Evolutionary conservation across 2,888 invertebrate genomes (phyloP), one percentile per base, ranked within the genome.

Genomic region (Allolobophora icterica): DNA sequence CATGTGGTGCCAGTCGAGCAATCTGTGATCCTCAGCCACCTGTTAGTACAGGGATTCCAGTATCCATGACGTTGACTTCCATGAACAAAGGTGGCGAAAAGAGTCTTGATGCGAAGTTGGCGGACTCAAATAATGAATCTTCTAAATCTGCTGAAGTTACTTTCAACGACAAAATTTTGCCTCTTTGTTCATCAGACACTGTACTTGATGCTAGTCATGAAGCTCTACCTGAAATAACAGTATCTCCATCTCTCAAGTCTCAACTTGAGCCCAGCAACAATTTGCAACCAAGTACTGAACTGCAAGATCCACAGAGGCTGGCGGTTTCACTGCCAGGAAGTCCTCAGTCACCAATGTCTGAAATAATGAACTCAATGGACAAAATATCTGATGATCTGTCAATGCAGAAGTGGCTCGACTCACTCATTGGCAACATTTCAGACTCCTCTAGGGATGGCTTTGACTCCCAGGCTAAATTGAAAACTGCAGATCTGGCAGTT

Each of bases 381-480:
- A 87, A 87, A 87, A 38, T 35, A 87, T 35, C 34, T 6, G 87
- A 87, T 35, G 87, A 87, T 87, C 35, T 87, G 2, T 87, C 38
- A 24, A 38, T 87, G 87, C 35, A 87, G 34, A 34, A 87, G 35
- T 87, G 87, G 87, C 87, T 87, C 35, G 87, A 87, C 35, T 87
- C 87, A 35, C 87, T 87, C 38, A 87, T 87, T 34, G 87, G 38
- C 35, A 87, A 87, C 34, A 87, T 87, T 13, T 35, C 87, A 87
- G 87, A 87, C 34, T 87, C 87, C 24, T 87, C 87, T 1, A 87
- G 24, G 35, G 87, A 87, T 24, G 38, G 87, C 38, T 34, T 38
- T 8, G 87, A 38, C 35, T 87, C 34, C 34, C 87, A 87, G 87
- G 6, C 35, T 8, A 87, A 87, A 38, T 38, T 19, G 21, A 87